These are phyloP conservation scores for Habrosyne pyritoides DNA, from an alignment of 2,888 invertebrate genomes.

Conservation along the genomic window DNA sequence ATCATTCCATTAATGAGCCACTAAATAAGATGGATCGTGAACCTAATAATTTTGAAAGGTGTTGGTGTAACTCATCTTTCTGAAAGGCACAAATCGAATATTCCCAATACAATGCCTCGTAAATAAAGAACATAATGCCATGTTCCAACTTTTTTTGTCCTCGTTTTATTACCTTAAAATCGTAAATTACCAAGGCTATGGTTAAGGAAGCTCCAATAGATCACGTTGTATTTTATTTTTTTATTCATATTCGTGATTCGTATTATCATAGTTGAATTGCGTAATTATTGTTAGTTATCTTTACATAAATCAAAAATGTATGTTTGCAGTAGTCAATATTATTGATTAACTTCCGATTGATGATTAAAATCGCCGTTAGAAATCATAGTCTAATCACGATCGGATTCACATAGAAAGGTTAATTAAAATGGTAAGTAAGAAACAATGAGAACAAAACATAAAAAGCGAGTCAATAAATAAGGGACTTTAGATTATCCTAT, in stretches of 20 bases:
- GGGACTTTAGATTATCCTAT: too few relatives aligned
- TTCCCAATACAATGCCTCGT: not conserved
- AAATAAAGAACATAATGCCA: not conserved
- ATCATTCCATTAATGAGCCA: conserved; percentile 55
- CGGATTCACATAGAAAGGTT: too few relatives aligned
- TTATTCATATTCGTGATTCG: conserved; percentile 44
- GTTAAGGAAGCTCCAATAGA: conserved; percentile 43
- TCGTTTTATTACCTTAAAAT: conserved; percentile 26
- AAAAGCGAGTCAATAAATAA: too few relatives aligned
- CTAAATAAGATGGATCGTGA: conserved; percentile 51
- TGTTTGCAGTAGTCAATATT: not conserved
- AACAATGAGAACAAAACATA: too few relatives aligned
- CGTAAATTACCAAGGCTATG: conserved; percentile 41
- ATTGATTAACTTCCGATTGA: not conserved
- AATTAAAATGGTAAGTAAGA: too few relatives aligned
- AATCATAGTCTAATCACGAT: too few relatives aligned
- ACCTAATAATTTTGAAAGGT: conserved; percentile 24
- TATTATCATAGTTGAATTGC: conserved; percentile 26
- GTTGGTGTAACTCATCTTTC: not conserved
- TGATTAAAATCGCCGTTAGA: not conserved
- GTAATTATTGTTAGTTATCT: conserved; percentile 35
- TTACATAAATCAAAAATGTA: conserved; percentile 17
- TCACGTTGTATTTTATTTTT: conserved; percentile 37
- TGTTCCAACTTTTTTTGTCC: conserved; percentile 18
- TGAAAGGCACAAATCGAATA: not conserved